Evolutionary conservation across 2,113 vertebrate species (phyloP).

Genomic region (Orthonyx spaldingii): DNA sequence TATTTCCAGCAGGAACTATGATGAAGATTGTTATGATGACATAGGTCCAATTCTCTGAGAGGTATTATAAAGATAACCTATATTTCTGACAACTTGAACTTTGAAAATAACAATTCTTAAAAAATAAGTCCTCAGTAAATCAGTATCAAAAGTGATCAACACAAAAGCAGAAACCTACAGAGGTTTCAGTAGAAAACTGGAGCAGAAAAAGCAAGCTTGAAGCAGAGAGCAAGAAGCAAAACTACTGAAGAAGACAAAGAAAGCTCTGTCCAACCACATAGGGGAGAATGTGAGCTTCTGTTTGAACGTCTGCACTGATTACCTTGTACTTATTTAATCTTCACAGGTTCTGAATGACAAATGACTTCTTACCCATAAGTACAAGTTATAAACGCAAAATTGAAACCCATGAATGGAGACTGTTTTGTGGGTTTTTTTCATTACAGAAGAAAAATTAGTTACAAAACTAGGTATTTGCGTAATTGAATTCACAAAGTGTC

Average conservation of each 20-base stretch:
- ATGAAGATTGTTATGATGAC: neutral
- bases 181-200: neutral
- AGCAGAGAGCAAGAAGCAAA: neutral
- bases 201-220: neutral
- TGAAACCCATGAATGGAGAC: neutral
- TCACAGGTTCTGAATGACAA: neutral
- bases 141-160: neutral
- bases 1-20: neutral
- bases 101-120: neutral
- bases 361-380: neutral
- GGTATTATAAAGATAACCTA: neutral
- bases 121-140: neutral
- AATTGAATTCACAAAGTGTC: neutral
- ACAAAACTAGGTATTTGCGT: neutral
- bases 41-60: neutral
- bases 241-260: neutral
- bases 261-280: neutral
- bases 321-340: neutral
- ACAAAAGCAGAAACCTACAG: neutral
- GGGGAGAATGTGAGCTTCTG: neutral
- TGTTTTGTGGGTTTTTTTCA: neutral
- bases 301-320: neutral
- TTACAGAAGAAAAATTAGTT: neutral
- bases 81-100: neutral
- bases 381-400: neutral